Percentiles rank a stretch among this genome's conserved stretches.
Conservation (phyloP, 2,888 invertebrate species). For the Lutraria lutraria region DNA sequence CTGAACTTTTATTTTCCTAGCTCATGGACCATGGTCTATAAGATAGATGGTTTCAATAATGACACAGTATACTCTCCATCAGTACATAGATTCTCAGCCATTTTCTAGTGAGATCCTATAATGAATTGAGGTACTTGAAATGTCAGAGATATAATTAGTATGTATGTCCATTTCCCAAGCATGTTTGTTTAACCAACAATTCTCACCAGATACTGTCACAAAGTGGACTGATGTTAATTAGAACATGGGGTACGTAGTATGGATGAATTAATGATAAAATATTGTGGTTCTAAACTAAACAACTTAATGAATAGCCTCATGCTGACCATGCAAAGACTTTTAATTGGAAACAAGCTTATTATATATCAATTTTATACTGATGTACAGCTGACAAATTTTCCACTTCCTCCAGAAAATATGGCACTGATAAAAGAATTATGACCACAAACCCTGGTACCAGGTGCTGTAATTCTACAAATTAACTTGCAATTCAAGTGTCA, state of each 20-base stretch:
- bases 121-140: slow-evolving; percentile 20
- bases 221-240: neutral
- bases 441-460: too few species aligned
- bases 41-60: neutral
- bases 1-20: neutral
- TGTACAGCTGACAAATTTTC: neutral
- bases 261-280: slow-evolving; percentile 18
- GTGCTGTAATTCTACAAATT: too few species aligned
- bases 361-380: neutral
- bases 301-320: neutral
- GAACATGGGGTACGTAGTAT: neutral
- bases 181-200: slow-evolving; percentile 9
- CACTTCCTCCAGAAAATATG: neutral
- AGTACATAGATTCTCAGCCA: neutral
- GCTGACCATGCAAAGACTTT: neutral
- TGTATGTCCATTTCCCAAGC: slow-evolving; percentile 11
- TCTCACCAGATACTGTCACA: slow-evolving; percentile 32
- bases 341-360: slow-evolving; percentile 16
- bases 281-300: slow-evolving; percentile 8
- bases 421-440: neutral
- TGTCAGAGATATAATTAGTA: slow-evolving; percentile 16
- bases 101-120: slow-evolving; percentile 3
- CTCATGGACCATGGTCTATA: neutral
- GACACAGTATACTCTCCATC: neutral
- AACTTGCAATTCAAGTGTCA: too few species aligned